A percentile compares a stretch with the other conserved stretches of the same genome.
Conservation (phyloP, 2,888 invertebrate genomes). For the Parelbella ahira region DNA sequence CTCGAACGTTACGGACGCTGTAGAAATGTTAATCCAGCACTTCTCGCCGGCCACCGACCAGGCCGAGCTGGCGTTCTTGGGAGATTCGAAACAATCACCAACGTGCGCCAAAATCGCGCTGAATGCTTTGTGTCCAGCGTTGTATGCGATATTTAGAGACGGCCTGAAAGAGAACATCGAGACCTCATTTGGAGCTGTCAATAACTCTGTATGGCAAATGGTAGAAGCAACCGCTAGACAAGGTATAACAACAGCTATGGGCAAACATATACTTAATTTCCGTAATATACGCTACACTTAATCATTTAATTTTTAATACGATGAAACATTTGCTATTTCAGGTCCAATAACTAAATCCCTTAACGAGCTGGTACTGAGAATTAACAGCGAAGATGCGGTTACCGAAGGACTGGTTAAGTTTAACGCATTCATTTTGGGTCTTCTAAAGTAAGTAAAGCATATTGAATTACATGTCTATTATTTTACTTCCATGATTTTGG, state of each 20-base stretch:
- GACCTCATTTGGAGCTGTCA: slow-evolving; percentile 91
- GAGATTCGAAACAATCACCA: slow-evolving; percentile 82
- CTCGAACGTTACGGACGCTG: slow-evolving; percentile 86
- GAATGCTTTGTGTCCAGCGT: slow-evolving; percentile 88
- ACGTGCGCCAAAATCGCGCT: slow-evolving; percentile 87
- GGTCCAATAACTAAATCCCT: slow-evolving; percentile 90
- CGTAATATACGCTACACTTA: no score
- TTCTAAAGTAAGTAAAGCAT: slow-evolving; percentile 91
- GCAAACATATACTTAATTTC: no score
- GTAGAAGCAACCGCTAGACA: slow-evolving; percentile 93
- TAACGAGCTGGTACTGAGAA: slow-evolving; percentile 89
- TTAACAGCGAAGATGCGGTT: slow-evolving; percentile 90
- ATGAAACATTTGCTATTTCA: no score
- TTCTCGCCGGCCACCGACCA: slow-evolving; percentile 84
- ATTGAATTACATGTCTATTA: no score
- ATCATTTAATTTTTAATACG: no score
- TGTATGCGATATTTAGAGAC: slow-evolving; percentile 91
- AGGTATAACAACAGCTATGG: slow-evolving; percentile 74
- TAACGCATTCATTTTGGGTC: slow-evolving; percentile 92
- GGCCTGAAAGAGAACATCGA: slow-evolving; percentile 90
- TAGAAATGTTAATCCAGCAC: slow-evolving; percentile 87
- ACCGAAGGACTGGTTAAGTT: slow-evolving; percentile 92
- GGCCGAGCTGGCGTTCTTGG: slow-evolving; percentile 79
- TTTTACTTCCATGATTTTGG: no score
- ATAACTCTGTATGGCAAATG: slow-evolving; percentile 94